Base-by-base conservation (phyloP, 2,797 vertebrate species). In the Pseudomugil tenellus region DNA sequence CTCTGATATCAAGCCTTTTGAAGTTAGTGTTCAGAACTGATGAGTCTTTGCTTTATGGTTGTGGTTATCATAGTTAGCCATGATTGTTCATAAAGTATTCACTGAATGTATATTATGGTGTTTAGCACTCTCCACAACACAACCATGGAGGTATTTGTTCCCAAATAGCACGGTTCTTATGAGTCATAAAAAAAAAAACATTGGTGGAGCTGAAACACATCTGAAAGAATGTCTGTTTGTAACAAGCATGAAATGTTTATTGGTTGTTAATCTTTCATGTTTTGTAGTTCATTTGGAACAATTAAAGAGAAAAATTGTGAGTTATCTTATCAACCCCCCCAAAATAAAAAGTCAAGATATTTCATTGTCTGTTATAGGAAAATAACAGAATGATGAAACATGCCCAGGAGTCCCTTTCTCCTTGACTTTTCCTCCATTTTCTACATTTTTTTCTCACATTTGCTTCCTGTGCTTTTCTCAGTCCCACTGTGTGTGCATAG, bases 81-180 rank as follows among this genome's bases (percentile, higher is more conserved):
- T 70, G 58, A 69, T 51, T 63, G 56, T 28, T 67, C 59, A 86
- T 87, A 59, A 85, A 84, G 84, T 80, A 89, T 78, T 78, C 31
- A 81, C 74, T 51, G 21, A 77, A 79, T 83, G 83, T 82, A 84
- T 80, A 52, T 54, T 77, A 83, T 86, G 76, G 68, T 73, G 63
- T 66, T 64, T 35, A 49, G 64, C 72, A 54, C 74, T 70, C 73
- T 66, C 55, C 52, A 67, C 34, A 58, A 58, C 69, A 78, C 62
- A 68, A 71, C 76, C 68, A 51, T 56, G 34, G 26, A 52, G 51
- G 26, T n/a, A 39, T 64, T 62, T 63, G 39, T 23, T 75, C 63
- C 63, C 63, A 8, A 67, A 49, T n/a, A 68, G 46, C 46, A 4
- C 41, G 46, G 46, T 37, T 60, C 34, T n/a, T n/a, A n/a, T 54